Percentiles rank a stretch among this genome's conserved stretches.
Conservation (phyloP, 2,797 vertebrate species). For the Champsocephalus esox region DNA sequence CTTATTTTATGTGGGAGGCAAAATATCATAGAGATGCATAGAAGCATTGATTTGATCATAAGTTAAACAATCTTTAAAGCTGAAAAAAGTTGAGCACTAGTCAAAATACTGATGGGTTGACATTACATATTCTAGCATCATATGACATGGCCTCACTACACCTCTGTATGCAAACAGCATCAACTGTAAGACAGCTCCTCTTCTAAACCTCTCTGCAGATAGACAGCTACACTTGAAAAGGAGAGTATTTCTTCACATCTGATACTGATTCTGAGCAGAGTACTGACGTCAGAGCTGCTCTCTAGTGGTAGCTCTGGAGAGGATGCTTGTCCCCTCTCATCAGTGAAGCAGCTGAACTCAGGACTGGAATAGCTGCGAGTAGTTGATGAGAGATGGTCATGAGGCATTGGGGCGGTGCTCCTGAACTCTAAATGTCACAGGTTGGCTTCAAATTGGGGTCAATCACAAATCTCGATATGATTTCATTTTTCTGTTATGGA, state of each 20-base stretch:
- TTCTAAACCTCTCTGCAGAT: conserved; percentile 9
- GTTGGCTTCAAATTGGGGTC: conserved; percentile 28
- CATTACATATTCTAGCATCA: conserved; percentile 6
- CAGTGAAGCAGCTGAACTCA: conserved; percentile 32
- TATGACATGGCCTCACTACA: not conserved
- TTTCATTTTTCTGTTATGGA: conserved; percentile 19
- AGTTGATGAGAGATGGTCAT: conserved; percentile 14
- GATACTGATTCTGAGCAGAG: conserved; percentile 45
- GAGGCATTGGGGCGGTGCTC: conserved; percentile 4
- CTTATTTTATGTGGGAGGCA: not conserved
- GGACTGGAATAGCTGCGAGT: conserved; percentile 6
- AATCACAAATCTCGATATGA: not conserved
- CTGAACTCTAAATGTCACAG: conserved; percentile 24
- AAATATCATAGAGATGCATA: conserved; percentile 11
- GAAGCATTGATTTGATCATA: conserved; percentile 8
- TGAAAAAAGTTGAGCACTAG: conserved; percentile 6
- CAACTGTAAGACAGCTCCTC: not conserved
- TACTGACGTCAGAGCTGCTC: conserved; percentile 58
- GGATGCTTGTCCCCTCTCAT: conserved; percentile 38
- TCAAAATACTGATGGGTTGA: conserved; percentile 18
- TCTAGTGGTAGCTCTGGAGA: conserved; percentile 47
- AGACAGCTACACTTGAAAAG: conserved; percentile 16
- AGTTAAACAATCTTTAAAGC: conserved; percentile 19
- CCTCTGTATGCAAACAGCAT: not conserved
- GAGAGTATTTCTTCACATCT: conserved; percentile 31